phyloP scores from a whole-genome alignment of 2,797 vertebrate species.

The Argyrosomus regius region DNA sequence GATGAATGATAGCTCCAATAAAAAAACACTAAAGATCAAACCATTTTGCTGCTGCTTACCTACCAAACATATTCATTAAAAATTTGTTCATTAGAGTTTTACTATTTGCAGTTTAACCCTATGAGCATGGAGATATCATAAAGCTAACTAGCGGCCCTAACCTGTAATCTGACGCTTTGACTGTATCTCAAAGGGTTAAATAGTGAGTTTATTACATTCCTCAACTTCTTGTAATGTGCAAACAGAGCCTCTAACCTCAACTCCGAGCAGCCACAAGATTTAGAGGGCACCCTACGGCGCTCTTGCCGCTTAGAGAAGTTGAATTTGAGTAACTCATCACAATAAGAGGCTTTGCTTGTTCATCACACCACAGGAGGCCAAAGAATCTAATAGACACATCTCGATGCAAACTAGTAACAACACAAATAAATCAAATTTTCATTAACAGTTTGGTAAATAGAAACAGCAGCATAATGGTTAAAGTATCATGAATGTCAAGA shows the following conservation, averaged over 20 bases:
- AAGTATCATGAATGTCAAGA: constrained; percentile 86
- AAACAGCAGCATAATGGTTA: constrained; percentile 90
- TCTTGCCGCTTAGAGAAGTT: constrained; percentile 50
- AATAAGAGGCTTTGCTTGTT: constrained; percentile 77
- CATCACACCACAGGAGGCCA: constrained; percentile 81
- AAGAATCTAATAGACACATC: constrained; percentile 83
- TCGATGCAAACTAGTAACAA: constrained; percentile 88
- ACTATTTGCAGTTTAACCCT: constrained; percentile 90
- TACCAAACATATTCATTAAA: constrained; percentile 88
- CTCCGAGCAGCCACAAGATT: constrained; percentile 64
- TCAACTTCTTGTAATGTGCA: constrained; percentile 79
- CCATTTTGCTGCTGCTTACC: constrained; percentile 96
- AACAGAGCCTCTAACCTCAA: constrained; percentile 73
- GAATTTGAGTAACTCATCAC: constrained; percentile 68
- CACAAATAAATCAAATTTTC: constrained; percentile 90
- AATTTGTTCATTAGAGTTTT: constrained; percentile 90
- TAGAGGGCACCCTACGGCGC: constrained; percentile 53
- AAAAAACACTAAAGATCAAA: constrained; percentile 80
- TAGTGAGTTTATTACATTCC: constrained; percentile 84
- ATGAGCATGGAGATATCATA: constrained; percentile 65
- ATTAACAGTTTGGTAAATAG: constrained; percentile 90
- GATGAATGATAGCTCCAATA: constrained; percentile 82
- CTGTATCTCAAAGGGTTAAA: constrained; percentile 86
- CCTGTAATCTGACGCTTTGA: constrained; percentile 36
- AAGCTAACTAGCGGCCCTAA: constrained; percentile 25